Base-by-base conservation (phyloP, 2,888 invertebrate genomes). In the Ferdinandea cuprea region DNA sequence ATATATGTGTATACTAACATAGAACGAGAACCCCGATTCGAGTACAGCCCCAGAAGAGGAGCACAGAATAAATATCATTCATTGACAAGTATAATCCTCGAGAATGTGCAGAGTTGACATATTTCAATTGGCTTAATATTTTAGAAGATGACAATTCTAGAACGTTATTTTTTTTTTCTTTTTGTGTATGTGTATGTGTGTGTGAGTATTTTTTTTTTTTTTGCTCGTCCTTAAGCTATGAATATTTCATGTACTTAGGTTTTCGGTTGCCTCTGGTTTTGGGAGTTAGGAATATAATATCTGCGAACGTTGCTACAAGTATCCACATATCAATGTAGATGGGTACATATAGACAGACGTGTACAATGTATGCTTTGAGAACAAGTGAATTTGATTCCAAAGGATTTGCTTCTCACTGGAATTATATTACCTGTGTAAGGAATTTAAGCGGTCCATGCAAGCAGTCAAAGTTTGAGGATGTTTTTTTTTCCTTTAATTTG, bases 101-200 rank as follows among this genome's bases (percentile, higher is more conserved):
- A 71, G 72, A 71, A 78, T 72, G 65, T 78, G 72, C 72, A 59
- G 78, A 78, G 65, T 71, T 78, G 71, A 63, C 71, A 77, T 63
- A 63, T 78, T 59, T 78, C 72, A 78, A 78, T 78, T 78, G 72
- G 65, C 66, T 78, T 71, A 72, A 78, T 78, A 78, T 72, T 61
- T 78, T 63, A 69, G 63, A 63, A 46, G 61, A 77, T 63, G 77
- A 76, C 76, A 76, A 69, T 63, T 63, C 63, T 48, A 54, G 65
- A 74, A 37, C 65, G 58, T 46, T 66, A 42, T 30, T 32, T 46
- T 44, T 25, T 48, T 1, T 21, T 50, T 50, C 13, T 28, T 30
- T 71, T 58, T 32, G 11, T n/a, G n/a, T n/a, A n/a, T n/a, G n/a
- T n/a, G 56, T 66, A 42, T 52, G 19, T 28, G 11, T 25, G 21